These are phyloP conservation scores for Tadarida brasiliensis DNA, from an alignment of 2,797 vertebrate species.

Conservation along the genomic window DNA sequence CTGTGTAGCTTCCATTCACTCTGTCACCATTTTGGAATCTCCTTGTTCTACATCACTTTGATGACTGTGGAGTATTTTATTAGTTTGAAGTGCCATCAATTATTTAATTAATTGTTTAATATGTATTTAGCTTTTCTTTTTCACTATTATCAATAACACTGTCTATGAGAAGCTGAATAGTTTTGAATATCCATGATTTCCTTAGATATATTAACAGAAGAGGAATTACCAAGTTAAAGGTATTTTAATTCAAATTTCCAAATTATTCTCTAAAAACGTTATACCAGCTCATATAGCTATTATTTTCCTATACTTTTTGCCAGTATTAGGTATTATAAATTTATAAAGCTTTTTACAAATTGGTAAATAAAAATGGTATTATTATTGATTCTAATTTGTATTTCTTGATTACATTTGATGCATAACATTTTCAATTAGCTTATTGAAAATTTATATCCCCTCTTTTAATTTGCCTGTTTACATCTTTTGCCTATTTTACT, in stretches of 20 bases:
- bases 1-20: no score
- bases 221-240: not conserved
- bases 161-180: not conserved
- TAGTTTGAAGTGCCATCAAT: not conserved
- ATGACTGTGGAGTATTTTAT: not conserved
- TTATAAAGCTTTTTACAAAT: not conserved
- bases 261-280: not conserved
- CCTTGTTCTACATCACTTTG: not conserved
- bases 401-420: not conserved
- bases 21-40: no score
- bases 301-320: not conserved
- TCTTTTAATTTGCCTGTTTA: not conserved
- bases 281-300: not conserved
- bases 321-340: not conserved
- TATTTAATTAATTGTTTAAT: not conserved
- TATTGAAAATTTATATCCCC: not conserved
- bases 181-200: constrained; percentile 16
- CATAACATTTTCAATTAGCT: not conserved
- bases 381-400: not conserved
- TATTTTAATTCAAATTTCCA: not conserved
- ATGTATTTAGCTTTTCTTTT: not conserved
- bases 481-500: not conserved
- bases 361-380: not conserved
- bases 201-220: not conserved
- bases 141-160: not conserved